Percentiles rank a stretch among this genome's conserved stretches.
phyloP scores from a whole-genome alignment of 2,797 vertebrate genomes.

The Scolopax rusticola region DNA sequence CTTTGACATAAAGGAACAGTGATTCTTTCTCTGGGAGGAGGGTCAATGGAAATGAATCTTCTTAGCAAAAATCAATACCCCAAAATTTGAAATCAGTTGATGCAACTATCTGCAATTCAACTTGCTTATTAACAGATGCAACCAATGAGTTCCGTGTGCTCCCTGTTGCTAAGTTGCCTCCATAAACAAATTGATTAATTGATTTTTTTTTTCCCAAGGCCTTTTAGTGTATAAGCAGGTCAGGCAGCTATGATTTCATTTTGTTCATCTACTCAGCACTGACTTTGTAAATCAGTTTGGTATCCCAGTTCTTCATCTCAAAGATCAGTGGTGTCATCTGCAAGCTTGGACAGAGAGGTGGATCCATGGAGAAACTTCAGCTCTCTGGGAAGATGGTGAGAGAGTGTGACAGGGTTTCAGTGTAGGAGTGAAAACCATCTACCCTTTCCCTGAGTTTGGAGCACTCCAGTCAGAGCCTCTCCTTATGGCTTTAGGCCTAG shows the following conservation, averaged over 20 bases:
- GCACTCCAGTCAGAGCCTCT: not conserved
- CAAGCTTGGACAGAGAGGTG: not conserved
- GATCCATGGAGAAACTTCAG: not conserved
- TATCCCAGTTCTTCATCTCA: slow-evolving; percentile 25
- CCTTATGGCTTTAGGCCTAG: not conserved
- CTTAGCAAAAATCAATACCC: slow-evolving; percentile 76
- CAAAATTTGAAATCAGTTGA: slow-evolving; percentile 76
- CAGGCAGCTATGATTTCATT: slow-evolving; percentile 76
- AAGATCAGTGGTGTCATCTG: slow-evolving; percentile 34
- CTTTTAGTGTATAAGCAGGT: slow-evolving; percentile 69
- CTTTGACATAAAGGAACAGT: slow-evolving; percentile 21
- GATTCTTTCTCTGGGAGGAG: slow-evolving; percentile 58
- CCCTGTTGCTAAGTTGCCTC: slow-evolving; percentile 74
- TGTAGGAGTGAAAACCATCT: not conserved
- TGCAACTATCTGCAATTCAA: slow-evolving; percentile 72
- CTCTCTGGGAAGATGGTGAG: not conserved
- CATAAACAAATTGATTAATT: slow-evolving; percentile 80
- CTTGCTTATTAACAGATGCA: slow-evolving; percentile 70
- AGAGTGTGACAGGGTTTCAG: not conserved
- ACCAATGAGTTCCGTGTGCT: slow-evolving; percentile 43
- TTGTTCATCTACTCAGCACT: slow-evolving; percentile 41
- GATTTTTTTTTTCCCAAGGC: slow-evolving; percentile 33
- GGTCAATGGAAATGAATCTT: slow-evolving; percentile 64
- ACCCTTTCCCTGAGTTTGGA: not conserved
- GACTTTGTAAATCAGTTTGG: slow-evolving; percentile 66